Evolutionary conservation across 2,113 vertebrate species (phyloP).

Genomic region (Hemiprocne comata): DNA sequence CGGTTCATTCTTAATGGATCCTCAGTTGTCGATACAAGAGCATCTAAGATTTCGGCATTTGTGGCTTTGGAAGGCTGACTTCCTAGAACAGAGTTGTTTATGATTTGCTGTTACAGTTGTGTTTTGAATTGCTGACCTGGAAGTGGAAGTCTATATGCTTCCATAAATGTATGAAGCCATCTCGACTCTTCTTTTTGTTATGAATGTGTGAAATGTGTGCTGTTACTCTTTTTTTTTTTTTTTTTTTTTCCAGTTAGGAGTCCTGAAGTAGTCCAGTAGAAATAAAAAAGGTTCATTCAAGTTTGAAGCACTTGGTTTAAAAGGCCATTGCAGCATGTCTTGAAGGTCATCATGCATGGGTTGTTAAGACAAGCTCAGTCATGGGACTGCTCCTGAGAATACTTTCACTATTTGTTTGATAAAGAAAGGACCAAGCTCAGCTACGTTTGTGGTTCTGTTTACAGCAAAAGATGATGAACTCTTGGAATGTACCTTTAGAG

Average conservation of each 20-base stretch:
- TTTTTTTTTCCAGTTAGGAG: not conserved
- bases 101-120: not conserved
- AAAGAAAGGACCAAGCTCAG: slow-evolving; percentile 36
- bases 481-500: not conserved
- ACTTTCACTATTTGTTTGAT: slow-evolving; percentile 49
- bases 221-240: not conserved
- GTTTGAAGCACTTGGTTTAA: slow-evolving; percentile 39
- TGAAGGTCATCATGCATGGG: slow-evolving; percentile 52
- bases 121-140: not conserved
- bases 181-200: not conserved
- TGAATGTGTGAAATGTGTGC: not conserved
- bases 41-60: not conserved
- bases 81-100: not conserved
- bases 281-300: slow-evolving; percentile 40
- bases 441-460: not conserved
- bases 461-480: not conserved
- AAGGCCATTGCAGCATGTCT: slow-evolving; percentile 3
- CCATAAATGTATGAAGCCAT: not conserved
- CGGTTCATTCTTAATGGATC: not conserved
- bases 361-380: slow-evolving; percentile 55
- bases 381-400: slow-evolving; percentile 46
- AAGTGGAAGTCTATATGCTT: not conserved
- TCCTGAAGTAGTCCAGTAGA: not conserved
- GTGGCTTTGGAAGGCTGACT: not conserved
- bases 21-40: not conserved